Evolutionary conservation across 1,140 invertebrate genomes (phyloP).

Genomic region (Aplysia californica): DNA sequence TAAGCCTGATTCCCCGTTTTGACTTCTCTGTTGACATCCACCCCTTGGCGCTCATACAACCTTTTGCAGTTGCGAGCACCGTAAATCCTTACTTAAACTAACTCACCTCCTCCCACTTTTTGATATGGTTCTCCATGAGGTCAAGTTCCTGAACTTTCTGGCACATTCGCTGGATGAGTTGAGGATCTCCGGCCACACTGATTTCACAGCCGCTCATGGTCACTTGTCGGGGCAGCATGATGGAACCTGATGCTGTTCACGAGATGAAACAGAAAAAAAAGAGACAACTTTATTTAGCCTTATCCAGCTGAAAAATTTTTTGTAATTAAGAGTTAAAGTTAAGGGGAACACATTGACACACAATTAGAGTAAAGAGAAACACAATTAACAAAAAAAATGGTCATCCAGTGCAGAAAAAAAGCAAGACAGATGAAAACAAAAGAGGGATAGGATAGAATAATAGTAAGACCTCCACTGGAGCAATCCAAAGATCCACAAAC

Average conservation of each 20-base stretch:
- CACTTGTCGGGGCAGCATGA: conserved; percentile 79
- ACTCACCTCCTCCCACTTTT: conserved; percentile 85
- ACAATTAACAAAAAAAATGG: not conserved
- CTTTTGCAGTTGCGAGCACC: too few species aligned
- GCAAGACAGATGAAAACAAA: not conserved
- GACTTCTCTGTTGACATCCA: too few species aligned
- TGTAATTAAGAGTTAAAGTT: too few species aligned
- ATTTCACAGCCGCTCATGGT: conserved; percentile 92
- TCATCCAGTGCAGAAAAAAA: not conserved
- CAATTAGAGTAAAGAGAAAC: not conserved
- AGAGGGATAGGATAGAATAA: not conserved
- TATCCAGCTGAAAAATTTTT: not conserved
- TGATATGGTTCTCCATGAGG: conserved; percentile 88
- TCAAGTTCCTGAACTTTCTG: conserved; percentile 88
- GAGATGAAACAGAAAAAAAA: conserved; percentile 74
- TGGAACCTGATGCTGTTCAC: conserved; percentile 80
- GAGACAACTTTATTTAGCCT: not conserved
- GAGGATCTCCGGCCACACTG: conserved; percentile 82
- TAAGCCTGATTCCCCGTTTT: too few species aligned
- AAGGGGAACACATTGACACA: too few species aligned
- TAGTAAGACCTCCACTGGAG: too few species aligned
- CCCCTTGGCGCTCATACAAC: too few species aligned
- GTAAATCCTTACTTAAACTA: too few species aligned
- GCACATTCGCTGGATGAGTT: conserved; percentile 83
- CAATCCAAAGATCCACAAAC: too few species aligned